Evolutionary conservation across 2,797 vertebrate species (phyloP), one percentile per base, ranked within the genome.

Genomic region (Karalla daura): DNA sequence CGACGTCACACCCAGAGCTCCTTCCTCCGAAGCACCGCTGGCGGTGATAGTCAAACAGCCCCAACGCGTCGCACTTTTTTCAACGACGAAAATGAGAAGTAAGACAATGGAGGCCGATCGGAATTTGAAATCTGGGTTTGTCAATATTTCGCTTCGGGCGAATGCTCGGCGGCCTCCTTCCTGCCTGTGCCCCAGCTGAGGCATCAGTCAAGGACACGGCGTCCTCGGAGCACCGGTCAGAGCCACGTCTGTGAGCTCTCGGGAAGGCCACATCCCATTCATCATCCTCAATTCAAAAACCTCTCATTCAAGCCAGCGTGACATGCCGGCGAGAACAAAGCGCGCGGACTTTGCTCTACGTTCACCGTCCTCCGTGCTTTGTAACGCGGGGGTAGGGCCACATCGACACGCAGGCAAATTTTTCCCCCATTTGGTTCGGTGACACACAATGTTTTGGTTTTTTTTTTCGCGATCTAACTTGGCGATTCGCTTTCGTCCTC

Each of bases 1-100:
- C 59, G 32, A 24, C 20, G 36, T 45, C 23, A 61, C 60, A 54
- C 15, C n/a, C 6, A 43, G 37, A 60, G 13, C 30, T 45, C 69
- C 30, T 54, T 36, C 27, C 12, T 68, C 46, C 10, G 13, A 41
- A 60, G 17, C 23, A 8, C 7, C 3, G 41, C 32, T 56, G 30
- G n/a, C 27, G 28, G 47, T 63, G 33, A 72, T 65, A 43, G 15
- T n/a, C 5, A 55, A 64, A 27, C 4, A 1, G 13, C 4, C 63
- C 23, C 1, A 2, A 39, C 59, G 44, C 5, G 23, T 21, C 0
- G 17, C 35, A 43, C 11, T 37, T 27, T 47, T 44, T 10, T 36
- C 25, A 3, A 30, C 23, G 15, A 15, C 13, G 11, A 37, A 39
- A 40, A 27, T 30, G 6, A n/a, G 0, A 39, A 40, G 23, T 30